These are phyloP conservation scores for Syngnathus typhle DNA, from an alignment of 2,113 vertebrate species.

Conservation along the genomic window DNA sequence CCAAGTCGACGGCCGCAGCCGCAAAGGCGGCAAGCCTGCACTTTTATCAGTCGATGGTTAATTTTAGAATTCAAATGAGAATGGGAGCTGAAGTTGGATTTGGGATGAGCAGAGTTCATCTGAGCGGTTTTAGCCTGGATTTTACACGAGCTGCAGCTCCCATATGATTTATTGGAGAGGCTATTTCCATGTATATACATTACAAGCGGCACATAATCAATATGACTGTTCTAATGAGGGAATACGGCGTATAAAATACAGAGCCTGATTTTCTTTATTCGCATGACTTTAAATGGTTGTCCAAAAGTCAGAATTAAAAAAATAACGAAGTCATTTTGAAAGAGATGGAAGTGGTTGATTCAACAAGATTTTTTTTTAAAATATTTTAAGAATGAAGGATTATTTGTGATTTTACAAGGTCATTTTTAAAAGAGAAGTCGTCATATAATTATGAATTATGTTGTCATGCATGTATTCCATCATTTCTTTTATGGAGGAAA, in stretches of 20 bases:
- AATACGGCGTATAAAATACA: not conserved
- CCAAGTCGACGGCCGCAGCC: slow-evolving; percentile 3
- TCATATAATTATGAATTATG: too few species aligned
- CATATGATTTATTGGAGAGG: not conserved
- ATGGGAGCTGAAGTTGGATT: not conserved
- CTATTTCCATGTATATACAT: not conserved
- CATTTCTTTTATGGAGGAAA: not conserved
- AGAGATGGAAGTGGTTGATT: not conserved
- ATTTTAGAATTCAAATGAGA: slow-evolving; percentile 60
- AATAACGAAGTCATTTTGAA: too few species aligned
- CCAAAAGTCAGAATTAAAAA: not conserved
- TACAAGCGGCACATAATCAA: not conserved
- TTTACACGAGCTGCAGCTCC: not conserved
- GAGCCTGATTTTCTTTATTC: not conserved
- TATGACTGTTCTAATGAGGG: not conserved
- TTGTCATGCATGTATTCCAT: too few species aligned
- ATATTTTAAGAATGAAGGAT: not conserved
- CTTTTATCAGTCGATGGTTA: slow-evolving; percentile 56
- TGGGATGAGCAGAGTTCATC: not conserved
- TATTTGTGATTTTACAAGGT: not conserved
- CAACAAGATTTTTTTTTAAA: too few species aligned
- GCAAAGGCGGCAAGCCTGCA: slow-evolving; percentile 1
- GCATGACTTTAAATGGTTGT: not conserved
- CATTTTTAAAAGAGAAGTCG: too few species aligned
- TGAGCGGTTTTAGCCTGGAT: not conserved